These are phyloP conservation scores for Drosophila macrospina DNA, from an alignment of 2,888 invertebrate species.

Conservation along the genomic window DNA sequence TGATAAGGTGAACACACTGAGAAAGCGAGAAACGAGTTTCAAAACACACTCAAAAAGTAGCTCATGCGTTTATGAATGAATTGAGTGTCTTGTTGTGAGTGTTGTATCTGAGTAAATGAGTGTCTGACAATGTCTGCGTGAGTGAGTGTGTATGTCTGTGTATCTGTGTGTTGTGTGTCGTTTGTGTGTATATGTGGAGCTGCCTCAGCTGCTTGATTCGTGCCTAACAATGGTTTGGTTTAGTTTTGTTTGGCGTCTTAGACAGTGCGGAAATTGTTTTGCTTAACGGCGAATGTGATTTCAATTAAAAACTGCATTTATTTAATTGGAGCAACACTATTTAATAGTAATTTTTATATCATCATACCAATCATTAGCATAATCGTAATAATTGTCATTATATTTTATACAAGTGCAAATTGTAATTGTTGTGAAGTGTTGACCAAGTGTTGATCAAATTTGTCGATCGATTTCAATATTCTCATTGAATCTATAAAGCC, in stretches of 20 bases:
- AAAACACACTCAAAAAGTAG: conserved; percentile 33
- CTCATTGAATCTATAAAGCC: neutral
- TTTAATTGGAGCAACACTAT: conserved; percentile 63
- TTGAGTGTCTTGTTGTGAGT: conserved; percentile 46
- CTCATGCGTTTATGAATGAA: conserved; percentile 72
- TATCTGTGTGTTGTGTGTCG: conserved; percentile 16
- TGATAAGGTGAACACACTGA: conserved; percentile 84
- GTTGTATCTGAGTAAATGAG: conserved; percentile 13
- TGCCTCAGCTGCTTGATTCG: conserved; percentile 50
- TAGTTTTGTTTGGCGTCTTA: conserved; percentile 74
- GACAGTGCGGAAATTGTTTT: conserved; percentile 74
- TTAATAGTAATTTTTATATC: conserved; percentile 32
- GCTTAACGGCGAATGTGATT: conserved; percentile 65
- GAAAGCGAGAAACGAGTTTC: conserved; percentile 34
- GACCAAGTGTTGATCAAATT: conserved; percentile 16
- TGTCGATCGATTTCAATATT: conserved; percentile 2
- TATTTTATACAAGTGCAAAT: conserved; percentile 23
- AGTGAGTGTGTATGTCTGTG: conserved; percentile 18
- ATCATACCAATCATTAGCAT: conserved; percentile 30
- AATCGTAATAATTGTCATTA: conserved; percentile 20
- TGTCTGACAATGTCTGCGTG: conserved; percentile 11
- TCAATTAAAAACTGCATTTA: conserved; percentile 44
- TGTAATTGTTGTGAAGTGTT: conserved; percentile 43
- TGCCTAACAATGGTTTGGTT: conserved; percentile 52
- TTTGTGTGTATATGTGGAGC: conserved; percentile 15